Base-by-base conservation (phyloP, 2,888 invertebrate genomes). In the Acanthosepion pharaonis region DNA sequence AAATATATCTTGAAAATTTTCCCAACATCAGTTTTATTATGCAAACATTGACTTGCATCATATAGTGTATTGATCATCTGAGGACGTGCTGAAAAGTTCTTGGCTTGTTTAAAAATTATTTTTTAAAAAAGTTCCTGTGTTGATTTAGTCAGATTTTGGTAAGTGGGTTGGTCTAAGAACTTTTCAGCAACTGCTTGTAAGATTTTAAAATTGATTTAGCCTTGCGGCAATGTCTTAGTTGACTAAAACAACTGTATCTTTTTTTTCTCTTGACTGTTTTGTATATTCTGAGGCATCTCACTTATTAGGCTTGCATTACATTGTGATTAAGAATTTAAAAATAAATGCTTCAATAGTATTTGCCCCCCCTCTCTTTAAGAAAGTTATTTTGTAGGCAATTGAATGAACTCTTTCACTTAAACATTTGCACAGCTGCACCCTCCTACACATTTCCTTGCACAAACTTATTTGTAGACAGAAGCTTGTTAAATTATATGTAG, bases 291-390 rank as follows among this genome's bases (percentile, higher is more conserved):
- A 78, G 15, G 25, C 28, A 64, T 28, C 8, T 33, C 78, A 78
- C 33, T 78, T n/a, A 78, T 33, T 33, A 33, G 78, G n/a, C 78
- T 78, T 78, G 15, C 33, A 78, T 78, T 78, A 33, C n/a, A 18
- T 33, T 33, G n/a, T 78, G n/a, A n/a, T 78, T 78, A 78, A 78
- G n/a, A 78, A 78, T 78, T 78, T 78, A 78, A 78, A 78, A 78
- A 78, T 78, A 78, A 78, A 78, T 33, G 9, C 78, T 78, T 33
- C n/a, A 78, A 15, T 78, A n/a, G n/a, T 33, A 11, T 78, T n/a
- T 78, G 78, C 33, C 15, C 78, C 78, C 33, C 1, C 78, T 78
- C 78, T 78, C 33, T 33, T 33, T 18, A n/a, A n/a, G 78, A 78
- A 78, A 78, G 18, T 78, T 4, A 78, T 78, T 33, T n/a, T 33